These are phyloP conservation scores for Caenorhabditis panamensis DNA, from an alignment of 2,888 invertebrate species.

Conservation along the genomic window DNA sequence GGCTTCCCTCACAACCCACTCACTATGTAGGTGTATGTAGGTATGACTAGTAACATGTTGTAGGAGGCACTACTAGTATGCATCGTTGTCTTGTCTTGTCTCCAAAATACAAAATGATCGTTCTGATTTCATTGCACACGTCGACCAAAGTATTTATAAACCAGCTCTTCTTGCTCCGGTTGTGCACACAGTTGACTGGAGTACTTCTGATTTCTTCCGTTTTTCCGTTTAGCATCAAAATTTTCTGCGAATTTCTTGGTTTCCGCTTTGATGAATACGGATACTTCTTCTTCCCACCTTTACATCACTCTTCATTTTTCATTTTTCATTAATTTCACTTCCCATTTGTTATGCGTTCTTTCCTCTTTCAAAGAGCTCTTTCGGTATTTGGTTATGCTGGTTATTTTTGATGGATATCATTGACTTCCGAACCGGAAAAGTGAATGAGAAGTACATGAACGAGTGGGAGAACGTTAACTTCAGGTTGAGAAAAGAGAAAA, in stretches of 20 bases:
- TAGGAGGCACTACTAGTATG: slow-evolving; percentile 35
- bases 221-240: neutral
- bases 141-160: slow-evolving; percentile 28
- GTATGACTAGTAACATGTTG: slow-evolving; percentile 34
- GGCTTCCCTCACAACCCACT: slow-evolving; percentile 9
- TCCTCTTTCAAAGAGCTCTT: neutral
- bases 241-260: slow-evolving; percentile 4
- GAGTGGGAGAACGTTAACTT: neutral
- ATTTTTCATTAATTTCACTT: neutral
- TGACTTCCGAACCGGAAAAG: neutral
- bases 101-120: slow-evolving; percentile 40
- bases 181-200: slow-evolving; percentile 14
- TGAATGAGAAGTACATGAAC: neutral
- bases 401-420: neutral
- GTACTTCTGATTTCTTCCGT: slow-evolving; percentile 1
- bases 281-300: neutral
- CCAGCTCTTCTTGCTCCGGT: neutral
- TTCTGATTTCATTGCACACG: neutral
- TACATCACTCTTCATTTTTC: neutral
- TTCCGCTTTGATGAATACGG: neutral
- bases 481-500: neutral
- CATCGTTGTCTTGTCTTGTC: too few relatives aligned
- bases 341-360: too few relatives aligned
- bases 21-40: slow-evolving; percentile 33
- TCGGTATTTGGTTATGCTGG: neutral